A percentile compares a stretch with the other conserved stretches of the same genome.
Evolutionary conservation across 2,113 vertebrate genomes (phyloP).

Genomic region (Salvelinus namaycush): DNA sequence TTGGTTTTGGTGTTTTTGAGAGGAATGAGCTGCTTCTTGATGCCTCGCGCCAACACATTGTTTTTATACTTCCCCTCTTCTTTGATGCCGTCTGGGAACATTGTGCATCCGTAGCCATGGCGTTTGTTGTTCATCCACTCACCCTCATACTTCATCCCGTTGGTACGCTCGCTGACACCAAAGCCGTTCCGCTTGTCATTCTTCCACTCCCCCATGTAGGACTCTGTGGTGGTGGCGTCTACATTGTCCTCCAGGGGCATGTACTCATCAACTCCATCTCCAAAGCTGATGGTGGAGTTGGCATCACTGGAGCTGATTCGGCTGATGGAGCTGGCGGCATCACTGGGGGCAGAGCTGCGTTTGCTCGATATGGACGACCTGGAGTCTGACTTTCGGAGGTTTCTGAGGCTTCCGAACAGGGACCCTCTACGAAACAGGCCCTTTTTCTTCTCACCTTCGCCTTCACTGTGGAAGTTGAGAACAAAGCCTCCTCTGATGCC

Average conservation of each 20-base stretch:
- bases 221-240: slow-evolving; percentile 93
- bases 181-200: slow-evolving; percentile 93
- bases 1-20: slow-evolving; percentile 92
- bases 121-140: slow-evolving; percentile 94
- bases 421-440: slow-evolving; percentile 92
- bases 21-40: slow-evolving; percentile 92
- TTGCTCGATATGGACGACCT: slow-evolving; percentile 95
- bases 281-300: slow-evolving; percentile 93
- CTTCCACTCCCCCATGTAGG: slow-evolving; percentile 96
- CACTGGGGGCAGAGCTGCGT: slow-evolving; percentile 91
- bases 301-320: slow-evolving; percentile 94
- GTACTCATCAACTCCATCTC: slow-evolving; percentile 90
- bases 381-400: slow-evolving; percentile 90
- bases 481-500: slow-evolving; percentile 94
- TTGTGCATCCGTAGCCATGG: slow-evolving; percentile 92
- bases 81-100: slow-evolving; percentile 89
- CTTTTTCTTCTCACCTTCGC: slow-evolving; percentile 87
- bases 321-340: slow-evolving; percentile 85
- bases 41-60: slow-evolving; percentile 88
- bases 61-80: slow-evolving; percentile 98
- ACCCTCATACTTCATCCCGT: slow-evolving; percentile 94
- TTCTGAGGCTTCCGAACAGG: slow-evolving; percentile 89
- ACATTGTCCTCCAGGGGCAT: slow-evolving; percentile 86
- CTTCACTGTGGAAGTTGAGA: slow-evolving; percentile 90
- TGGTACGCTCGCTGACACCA: slow-evolving; percentile 91